Percentiles rank a stretch among this genome's conserved stretches.
Conservation (phyloP, 2,113 vertebrate species). For the Nansenia antarctica region DNA sequence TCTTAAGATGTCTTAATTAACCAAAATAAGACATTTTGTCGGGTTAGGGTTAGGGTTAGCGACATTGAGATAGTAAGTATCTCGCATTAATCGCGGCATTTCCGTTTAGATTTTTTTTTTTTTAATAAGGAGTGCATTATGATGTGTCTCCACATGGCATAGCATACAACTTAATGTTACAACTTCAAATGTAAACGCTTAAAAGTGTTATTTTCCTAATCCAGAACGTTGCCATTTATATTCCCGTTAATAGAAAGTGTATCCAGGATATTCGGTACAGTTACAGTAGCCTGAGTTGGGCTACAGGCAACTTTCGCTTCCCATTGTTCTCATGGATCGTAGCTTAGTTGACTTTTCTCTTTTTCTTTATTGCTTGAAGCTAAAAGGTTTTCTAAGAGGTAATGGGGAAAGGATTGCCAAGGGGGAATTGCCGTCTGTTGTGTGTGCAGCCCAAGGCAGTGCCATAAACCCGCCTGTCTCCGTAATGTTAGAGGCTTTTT, state of each 20-base stretch:
- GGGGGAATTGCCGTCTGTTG: not conserved
- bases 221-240: not conserved
- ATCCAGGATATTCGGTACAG: not conserved
- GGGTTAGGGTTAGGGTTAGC: no score
- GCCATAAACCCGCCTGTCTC: slow-evolving; percentile 27
- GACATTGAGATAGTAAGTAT: no score
- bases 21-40: no score
- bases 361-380: no score
- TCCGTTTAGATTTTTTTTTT: slow-evolving; percentile 59
- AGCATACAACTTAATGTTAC: not conserved
- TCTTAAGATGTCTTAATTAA: no score
- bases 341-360: not conserved
- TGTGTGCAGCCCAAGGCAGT: slow-evolving; percentile 45
- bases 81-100: slow-evolving; percentile 55
- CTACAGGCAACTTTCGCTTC: slow-evolving; percentile 56
- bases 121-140: not conserved
- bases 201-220: not conserved
- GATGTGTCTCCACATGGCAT: not conserved
- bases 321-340: slow-evolving; percentile 44
- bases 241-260: not conserved
- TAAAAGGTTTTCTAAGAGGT: not conserved
- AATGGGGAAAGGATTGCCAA: not conserved
- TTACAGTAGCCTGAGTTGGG: not conserved
- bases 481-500: slow-evolving; percentile 37
- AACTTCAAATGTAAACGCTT: not conserved